These are phyloP conservation scores for Sebastes paucispinis DNA, from an alignment of 2,797 vertebrate species.

Conservation along the genomic window DNA sequence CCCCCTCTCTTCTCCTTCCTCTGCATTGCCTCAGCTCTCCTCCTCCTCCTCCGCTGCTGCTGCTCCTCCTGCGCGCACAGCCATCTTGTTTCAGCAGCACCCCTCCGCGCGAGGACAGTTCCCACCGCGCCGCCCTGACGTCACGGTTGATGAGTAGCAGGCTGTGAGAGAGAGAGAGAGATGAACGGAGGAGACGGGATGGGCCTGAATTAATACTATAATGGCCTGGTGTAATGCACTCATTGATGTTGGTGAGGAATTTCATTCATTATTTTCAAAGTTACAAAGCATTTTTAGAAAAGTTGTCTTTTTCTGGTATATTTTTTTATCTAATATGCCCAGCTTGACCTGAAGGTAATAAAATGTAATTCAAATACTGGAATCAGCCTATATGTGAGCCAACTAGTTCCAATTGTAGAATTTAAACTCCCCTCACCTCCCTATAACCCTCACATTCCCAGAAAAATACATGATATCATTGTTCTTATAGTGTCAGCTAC, in stretches of 20 bases:
- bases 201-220: not conserved
- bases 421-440: not conserved
- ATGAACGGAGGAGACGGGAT: not conserved
- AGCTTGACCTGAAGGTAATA: not conserved
- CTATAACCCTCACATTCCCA: not conserved
- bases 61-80: conserved; percentile 78
- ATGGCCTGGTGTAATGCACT: not conserved
- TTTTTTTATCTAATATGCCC: not conserved
- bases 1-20: conserved; percentile 59
- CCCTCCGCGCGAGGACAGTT: conserved; percentile 64
- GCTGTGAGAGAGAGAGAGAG: not conserved
- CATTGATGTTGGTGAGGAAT: not conserved
- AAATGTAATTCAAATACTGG: not conserved
- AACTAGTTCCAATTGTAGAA: not conserved
- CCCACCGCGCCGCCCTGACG: conserved; percentile 74
- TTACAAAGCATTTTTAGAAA: not conserved
- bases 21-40: conserved; percentile 75
- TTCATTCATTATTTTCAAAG: not conserved
- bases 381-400: not conserved
- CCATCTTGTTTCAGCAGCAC: conserved; percentile 86
- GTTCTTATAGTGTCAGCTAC: too few relatives aligned
- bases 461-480: too few relatives aligned
- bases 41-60: conserved; percentile 53
- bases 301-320: not conserved
- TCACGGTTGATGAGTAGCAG: conserved; percentile 74